phyloP scores from a whole-genome alignment of 2,113 vertebrate species.

The Phrynosoma blainvillii region DNA sequence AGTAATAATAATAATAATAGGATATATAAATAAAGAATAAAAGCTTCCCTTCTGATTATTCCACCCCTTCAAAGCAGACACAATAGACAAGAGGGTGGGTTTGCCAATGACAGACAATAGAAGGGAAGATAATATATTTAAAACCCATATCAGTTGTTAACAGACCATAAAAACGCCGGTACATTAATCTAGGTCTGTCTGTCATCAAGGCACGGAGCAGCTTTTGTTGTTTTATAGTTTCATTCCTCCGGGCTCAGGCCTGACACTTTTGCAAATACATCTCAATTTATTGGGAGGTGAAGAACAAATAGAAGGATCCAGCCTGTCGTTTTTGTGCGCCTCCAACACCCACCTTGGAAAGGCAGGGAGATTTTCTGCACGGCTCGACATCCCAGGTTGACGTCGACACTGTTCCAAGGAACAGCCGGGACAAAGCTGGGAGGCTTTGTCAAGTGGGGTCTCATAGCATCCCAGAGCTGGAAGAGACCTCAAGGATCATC shows the following conservation, averaged over 20 bases:
- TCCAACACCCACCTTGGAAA: background rate
- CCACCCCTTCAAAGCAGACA: conserved; percentile 76
- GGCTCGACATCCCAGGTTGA: background rate
- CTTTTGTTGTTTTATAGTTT: conserved; percentile 75
- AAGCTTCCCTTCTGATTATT: conserved; percentile 54
- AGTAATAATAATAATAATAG: background rate
- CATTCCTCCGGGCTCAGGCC: conserved; percentile 64
- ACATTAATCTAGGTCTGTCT: conserved; percentile 79
- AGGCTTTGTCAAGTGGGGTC: background rate
- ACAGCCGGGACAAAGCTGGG: no score
- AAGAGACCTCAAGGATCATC: background rate
- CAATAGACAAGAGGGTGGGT: conserved; percentile 74
- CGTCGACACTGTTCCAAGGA: background rate
- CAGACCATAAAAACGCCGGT: conserved; percentile 80
- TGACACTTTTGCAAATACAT: conserved; percentile 75
- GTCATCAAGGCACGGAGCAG: conserved; percentile 73
- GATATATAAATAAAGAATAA: conserved; percentile 15
- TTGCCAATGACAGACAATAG: conserved; percentile 79
- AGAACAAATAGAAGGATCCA: conserved; percentile 75
- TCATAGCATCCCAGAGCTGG: background rate
- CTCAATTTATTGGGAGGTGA: conserved; percentile 77
- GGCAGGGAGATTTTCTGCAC: accelerated
- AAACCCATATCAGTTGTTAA: conserved; percentile 82
- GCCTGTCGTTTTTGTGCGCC: conserved; percentile 24
- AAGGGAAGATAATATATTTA: conserved; percentile 82